Evolutionary conservation across 2,888 invertebrate species (phyloP).

Genomic region (Leptodirus hochenwartii): DNA sequence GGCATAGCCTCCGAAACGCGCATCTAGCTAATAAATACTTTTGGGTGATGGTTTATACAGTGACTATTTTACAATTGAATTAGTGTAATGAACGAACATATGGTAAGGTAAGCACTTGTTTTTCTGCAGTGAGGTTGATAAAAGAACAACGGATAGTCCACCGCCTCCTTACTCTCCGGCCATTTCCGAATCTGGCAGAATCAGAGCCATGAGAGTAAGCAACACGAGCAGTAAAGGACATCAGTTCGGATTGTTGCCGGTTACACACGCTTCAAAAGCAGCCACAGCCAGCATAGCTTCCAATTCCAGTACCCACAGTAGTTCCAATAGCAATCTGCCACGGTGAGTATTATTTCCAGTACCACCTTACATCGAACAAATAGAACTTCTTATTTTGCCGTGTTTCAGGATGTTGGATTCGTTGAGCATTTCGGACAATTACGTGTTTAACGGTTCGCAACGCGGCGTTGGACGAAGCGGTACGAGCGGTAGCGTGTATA

Average conservation of each 20-base stretch:
- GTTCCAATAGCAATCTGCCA: conserved; percentile 15
- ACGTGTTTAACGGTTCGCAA: conserved; percentile 14
- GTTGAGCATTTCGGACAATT: conserved; percentile 15
- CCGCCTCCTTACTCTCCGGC: conserved; percentile 29
- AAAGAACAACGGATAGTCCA: conserved; percentile 23
- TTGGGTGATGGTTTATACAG: too few relatives aligned
- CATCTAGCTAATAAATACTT: too few relatives aligned
- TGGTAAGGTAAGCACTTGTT: too few relatives aligned
- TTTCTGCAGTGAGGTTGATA: too few relatives aligned
- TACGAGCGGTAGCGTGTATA: conserved; percentile 4
- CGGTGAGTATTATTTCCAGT: conserved; percentile 12
- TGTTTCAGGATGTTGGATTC: conserved; percentile 18
- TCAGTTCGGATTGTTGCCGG: conserved; percentile 12
- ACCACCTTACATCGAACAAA: conserved; percentile 1
- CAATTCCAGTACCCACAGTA: conserved; percentile 15
- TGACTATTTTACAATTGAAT: too few relatives aligned
- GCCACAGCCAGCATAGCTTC: conserved; percentile 15
- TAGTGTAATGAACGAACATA: too few relatives aligned
- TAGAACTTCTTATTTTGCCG: neutral
- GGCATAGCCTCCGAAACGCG: too few relatives aligned
- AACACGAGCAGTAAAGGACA: conserved; percentile 14
- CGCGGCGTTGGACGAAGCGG: too few relatives aligned
- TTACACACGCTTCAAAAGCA: conserved; percentile 12
- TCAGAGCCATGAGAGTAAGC: conserved; percentile 14
- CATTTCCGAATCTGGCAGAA: conserved; percentile 15